A percentile compares a stretch with the other conserved stretches of the same genome.
Conservation (phyloP, 1,140 invertebrate genomes). For the Drosophila dunni region DNA sequence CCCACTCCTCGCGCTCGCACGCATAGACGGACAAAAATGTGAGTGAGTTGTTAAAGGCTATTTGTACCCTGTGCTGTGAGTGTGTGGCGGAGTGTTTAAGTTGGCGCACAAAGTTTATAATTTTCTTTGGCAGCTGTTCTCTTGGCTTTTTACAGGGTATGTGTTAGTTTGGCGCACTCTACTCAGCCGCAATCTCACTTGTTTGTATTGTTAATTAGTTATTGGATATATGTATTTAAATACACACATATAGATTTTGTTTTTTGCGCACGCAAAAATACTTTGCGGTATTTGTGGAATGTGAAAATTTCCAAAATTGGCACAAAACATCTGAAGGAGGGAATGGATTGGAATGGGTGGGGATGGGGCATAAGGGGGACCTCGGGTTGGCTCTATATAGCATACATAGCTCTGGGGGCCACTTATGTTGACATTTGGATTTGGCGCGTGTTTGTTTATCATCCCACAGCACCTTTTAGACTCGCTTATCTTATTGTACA, state of each 20-base stretch:
- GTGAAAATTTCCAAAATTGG: constrained; percentile 63
- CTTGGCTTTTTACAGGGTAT: neutral
- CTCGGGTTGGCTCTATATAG: constrained; percentile 6
- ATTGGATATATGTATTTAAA: constrained; percentile 42
- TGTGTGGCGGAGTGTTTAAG: neutral
- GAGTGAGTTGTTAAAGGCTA: constrained; percentile 29
- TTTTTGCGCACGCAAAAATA: constrained; percentile 52
- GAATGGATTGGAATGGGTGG: neutral
- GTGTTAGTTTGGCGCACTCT: neutral
- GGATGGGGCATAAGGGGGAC: neutral
- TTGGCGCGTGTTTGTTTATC: constrained; percentile 72
- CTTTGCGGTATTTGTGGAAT: constrained; percentile 63
- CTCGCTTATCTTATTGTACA: constrained; percentile 52
- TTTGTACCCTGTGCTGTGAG: neutral
- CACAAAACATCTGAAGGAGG: constrained; percentile 28
- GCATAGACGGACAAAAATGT: constrained; percentile 6
- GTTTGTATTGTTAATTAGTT: constrained; percentile 70
- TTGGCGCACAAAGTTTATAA: neutral
- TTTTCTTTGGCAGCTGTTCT: neutral
- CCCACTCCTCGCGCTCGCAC: neutral
- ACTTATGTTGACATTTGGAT: constrained; percentile 67
- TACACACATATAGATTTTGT: constrained; percentile 34
- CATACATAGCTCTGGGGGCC: constrained; percentile 40
- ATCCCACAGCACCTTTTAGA: constrained; percentile 53
- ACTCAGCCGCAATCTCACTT: neutral